These are phyloP conservation scores for Erannis defoliaria DNA, from an alignment of 2,888 invertebrate species.

Conservation along the genomic window DNA sequence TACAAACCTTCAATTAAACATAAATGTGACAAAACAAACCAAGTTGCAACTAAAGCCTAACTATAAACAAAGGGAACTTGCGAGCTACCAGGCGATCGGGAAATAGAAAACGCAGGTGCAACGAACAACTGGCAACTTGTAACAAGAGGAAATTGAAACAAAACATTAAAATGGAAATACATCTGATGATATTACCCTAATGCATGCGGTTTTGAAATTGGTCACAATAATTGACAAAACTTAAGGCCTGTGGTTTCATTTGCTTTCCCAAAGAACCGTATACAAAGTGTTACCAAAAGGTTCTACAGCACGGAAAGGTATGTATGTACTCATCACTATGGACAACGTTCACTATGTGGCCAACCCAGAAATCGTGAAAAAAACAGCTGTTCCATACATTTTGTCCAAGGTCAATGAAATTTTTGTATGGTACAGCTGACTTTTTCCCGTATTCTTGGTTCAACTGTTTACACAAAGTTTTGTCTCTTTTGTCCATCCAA, in stretches of 20 bases:
- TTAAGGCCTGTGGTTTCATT: too few relatives aligned
- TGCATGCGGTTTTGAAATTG: slow-evolving; percentile 19
- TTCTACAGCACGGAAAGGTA: too few relatives aligned
- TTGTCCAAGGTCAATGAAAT: too few relatives aligned
- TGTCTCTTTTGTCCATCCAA: not conserved
- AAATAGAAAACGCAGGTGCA: slow-evolving; percentile 41
- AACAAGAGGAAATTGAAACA: slow-evolving; percentile 44
- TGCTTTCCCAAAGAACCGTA: too few relatives aligned
- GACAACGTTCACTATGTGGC: too few relatives aligned
- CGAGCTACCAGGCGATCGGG: slow-evolving; percentile 18
- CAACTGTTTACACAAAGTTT: not conserved
- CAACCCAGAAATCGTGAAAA: too few relatives aligned
- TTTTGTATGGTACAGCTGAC: too few relatives aligned
- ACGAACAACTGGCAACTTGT: slow-evolving; percentile 23
- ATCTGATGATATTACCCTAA: slow-evolving; percentile 2
- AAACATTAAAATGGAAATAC: slow-evolving; percentile 32
- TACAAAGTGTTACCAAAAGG: too few relatives aligned
- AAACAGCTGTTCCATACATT: too few relatives aligned
- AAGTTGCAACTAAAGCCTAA: slow-evolving; percentile 10
- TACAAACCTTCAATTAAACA: not conserved
- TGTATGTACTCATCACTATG: too few relatives aligned
- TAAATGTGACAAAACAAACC: slow-evolving; percentile 8
- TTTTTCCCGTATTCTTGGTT: too few relatives aligned
- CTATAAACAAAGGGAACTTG: slow-evolving; percentile 16
- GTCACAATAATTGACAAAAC: not conserved